Evolutionary conservation across 2,888 invertebrate species (phyloP), one percentile per base, ranked within the genome.

Genomic region (Zaprionus bogoriensis): DNA sequence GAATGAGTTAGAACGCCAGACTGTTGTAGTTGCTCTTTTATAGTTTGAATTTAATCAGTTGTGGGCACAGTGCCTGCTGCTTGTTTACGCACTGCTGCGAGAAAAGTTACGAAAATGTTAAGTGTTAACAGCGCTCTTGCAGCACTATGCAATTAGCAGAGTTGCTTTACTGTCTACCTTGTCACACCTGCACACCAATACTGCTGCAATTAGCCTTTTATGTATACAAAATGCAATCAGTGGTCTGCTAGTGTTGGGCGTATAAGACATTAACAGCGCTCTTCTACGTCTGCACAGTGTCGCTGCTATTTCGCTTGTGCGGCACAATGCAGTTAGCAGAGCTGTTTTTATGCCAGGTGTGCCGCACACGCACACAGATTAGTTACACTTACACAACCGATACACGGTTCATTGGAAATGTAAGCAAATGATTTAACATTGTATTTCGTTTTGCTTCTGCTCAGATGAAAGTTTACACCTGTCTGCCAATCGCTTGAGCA

Each of bases 331-430:
- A 39, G 22, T 19, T n/a, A 46, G 22, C 25, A 36, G 52, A 41
- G 61, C 66, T 50, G 61, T 51, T 78, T 75, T 68, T 77, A 81
- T 81, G 68, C 44, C 28, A 46, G 32, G 14, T 17, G n/a, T 45
- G 38, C 28, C 4, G 0, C 22, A 36, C 9, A 19, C 7, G 19
- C 30, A 12, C 6, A 27, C 32, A 53, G 10, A n/a, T n/a, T n/a
- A n/a, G n/a, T n/a, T n/a, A 14, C 14, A 22, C 28, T n/a, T 19
- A 7, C 44, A 20, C 12, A 41, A 65, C 32, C 17, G 32, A 1
- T 7, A 7, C 17, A 23, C 27, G n/a, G n/a, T n/a, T n/a, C 10
- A 52, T 9, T 36, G 4, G 28, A 55, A 39, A 27, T 54, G 48
- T 78, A 55, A 25, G 38, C 27, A 17, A 36, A n/a, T 28, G 6